A percentile compares a stretch with the other conserved stretches of the same genome.
Conservation (phyloP, 2,113 vertebrate species). For the Gambusia affinis region DNA sequence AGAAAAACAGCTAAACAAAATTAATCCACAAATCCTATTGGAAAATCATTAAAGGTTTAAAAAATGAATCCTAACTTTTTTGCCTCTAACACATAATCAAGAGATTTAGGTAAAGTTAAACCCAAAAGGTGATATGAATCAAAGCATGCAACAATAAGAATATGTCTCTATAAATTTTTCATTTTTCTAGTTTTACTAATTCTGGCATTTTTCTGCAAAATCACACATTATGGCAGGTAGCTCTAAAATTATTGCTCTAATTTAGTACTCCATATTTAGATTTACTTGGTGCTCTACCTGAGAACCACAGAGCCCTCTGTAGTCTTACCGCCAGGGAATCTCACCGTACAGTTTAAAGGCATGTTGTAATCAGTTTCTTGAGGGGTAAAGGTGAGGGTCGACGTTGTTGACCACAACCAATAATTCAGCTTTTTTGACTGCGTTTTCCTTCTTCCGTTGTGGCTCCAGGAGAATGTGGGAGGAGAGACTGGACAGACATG, state of each 20-base stretch:
- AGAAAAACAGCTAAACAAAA: neutral
- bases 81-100: no score
- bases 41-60: neutral
- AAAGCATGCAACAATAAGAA: no score
- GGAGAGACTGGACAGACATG: conserved; percentile 9
- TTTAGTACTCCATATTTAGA: no score
- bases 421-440: neutral
- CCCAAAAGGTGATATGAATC: no score
- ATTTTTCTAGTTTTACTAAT: no score
- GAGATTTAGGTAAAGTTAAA: no score
- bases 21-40: neutral
- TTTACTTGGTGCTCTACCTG: neutral
- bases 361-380: neutral
- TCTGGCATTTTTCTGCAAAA: no score
- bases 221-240: no score
- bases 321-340: neutral
- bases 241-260: no score
- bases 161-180: no score
- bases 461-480: neutral
- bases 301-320: neutral
- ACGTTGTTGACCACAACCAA: neutral
- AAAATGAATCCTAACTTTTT: neutral
- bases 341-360: conserved; percentile 1
- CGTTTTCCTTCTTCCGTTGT: neutral
- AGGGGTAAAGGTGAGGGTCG: neutral